Evolutionary conservation across 2,797 vertebrate species (phyloP).

Genomic region (Okamejei kenojei): DNA sequence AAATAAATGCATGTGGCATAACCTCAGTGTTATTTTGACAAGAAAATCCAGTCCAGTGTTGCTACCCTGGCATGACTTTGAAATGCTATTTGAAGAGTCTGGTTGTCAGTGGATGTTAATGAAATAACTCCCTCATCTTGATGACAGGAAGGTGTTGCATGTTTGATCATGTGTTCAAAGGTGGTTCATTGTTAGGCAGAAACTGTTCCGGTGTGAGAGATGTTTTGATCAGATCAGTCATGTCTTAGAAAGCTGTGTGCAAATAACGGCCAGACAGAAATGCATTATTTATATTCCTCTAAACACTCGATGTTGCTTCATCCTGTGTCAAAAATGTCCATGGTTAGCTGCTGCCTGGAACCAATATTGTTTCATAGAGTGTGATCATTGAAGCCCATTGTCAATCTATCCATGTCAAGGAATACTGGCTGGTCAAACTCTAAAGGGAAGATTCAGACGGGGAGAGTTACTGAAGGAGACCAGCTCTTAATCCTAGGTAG

Average conservation of each 20-base stretch:
- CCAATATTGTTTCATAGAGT: not conserved
- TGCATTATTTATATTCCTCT: not conserved
- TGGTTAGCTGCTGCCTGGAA: not conserved
- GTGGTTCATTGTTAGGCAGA: not conserved
- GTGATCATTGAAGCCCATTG: not conserved
- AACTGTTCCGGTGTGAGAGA: not conserved
- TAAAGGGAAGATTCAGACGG: not conserved
- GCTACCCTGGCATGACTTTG: not conserved
- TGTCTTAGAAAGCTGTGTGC: not conserved
- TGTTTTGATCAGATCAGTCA: slow-evolving; percentile 28
- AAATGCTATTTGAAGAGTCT: not conserved
- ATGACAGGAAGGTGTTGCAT: not conserved
- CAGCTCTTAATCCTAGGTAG: not conserved
- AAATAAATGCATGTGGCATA: not conserved
- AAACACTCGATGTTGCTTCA: not conserved
- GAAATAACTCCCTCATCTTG: not conserved
- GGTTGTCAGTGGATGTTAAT: not conserved
- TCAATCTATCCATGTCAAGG: not conserved
- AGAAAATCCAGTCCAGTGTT: not conserved
- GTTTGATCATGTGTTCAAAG: slow-evolving; percentile 9
- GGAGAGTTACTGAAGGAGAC: not conserved
- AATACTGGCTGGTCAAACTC: not conserved
- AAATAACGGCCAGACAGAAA: not conserved
- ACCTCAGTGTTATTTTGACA: not conserved
- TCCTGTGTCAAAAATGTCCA: slow-evolving; percentile 5